phyloP scores from a whole-genome alignment of 1,140 invertebrate species.

The Drosophila azteca region DNA sequence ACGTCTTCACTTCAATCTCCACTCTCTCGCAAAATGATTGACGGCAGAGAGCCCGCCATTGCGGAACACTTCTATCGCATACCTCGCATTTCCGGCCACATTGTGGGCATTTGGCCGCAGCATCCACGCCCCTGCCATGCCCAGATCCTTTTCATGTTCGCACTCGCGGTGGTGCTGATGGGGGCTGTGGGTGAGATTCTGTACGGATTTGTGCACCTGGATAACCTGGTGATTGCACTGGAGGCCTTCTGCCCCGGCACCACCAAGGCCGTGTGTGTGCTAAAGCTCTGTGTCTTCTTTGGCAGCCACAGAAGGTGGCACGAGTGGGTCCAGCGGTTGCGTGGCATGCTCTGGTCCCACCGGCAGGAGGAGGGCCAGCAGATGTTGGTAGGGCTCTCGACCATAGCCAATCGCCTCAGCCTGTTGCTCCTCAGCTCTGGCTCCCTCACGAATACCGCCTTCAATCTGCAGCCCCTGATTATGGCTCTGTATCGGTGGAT shows the following conservation, averaged over 20 bases:
- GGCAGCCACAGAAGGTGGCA: slow-evolving; percentile 54
- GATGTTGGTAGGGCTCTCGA: slow-evolving; percentile 46
- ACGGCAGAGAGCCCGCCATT: slow-evolving; percentile 39
- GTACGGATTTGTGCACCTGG: slow-evolving; percentile 65
- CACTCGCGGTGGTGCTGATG: slow-evolving; percentile 55
- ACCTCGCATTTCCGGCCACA: slow-evolving; percentile 58
- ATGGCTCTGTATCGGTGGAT: slow-evolving; percentile 58
- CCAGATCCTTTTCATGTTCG: slow-evolving; percentile 54
- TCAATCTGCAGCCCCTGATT: slow-evolving; percentile 60
- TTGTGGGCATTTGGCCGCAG: slow-evolving; percentile 72
- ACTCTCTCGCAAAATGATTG: slow-evolving; percentile 43
- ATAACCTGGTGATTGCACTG: slow-evolving; percentile 64
- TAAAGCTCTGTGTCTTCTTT: slow-evolving; percentile 72
- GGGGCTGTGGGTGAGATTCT: slow-evolving; percentile 66
- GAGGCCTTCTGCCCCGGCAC: slow-evolving; percentile 79
- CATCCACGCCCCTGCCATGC: slow-evolving; percentile 27
- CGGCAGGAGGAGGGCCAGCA: slow-evolving; percentile 27
- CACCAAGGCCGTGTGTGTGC: slow-evolving; percentile 70
- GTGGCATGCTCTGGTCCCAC: slow-evolving; percentile 47
- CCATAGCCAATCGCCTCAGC: slow-evolving; percentile 42
- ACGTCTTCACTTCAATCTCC: background rate
- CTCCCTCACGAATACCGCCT: slow-evolving; percentile 47
- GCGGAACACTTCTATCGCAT: slow-evolving; percentile 64
- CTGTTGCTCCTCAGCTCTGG: slow-evolving; percentile 60
- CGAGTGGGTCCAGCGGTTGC: slow-evolving; percentile 43